Evolutionary conservation across 2,888 invertebrate species (phyloP).

Genomic region (Xanthia icteritia): DNA sequence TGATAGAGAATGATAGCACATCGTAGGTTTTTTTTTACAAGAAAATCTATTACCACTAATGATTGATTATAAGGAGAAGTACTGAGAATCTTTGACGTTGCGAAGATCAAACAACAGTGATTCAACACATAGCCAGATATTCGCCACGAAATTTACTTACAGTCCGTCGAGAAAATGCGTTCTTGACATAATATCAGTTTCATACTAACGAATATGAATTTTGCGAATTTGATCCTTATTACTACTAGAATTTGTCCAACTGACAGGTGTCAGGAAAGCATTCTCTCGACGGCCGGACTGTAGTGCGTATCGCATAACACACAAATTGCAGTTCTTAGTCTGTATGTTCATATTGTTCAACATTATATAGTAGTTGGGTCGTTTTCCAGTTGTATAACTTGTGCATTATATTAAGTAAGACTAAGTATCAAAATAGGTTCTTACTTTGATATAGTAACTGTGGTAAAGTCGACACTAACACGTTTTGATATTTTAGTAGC

Average conservation of each 20-base stretch:
- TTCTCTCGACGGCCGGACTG: too few species aligned
- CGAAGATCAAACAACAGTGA: conserved; percentile 13
- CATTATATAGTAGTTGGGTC: not conserved
- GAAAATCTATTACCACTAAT: not conserved
- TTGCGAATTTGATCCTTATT: too few species aligned
- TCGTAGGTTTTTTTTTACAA: not conserved
- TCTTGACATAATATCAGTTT: too few species aligned
- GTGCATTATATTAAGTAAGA: conserved; percentile 12
- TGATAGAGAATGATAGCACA: not conserved
- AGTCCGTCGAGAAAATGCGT: too few species aligned
- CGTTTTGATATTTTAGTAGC: conserved; percentile 57
- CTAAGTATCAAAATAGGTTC: conserved; percentile 36
- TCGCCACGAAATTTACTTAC: not conserved
- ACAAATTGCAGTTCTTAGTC: not conserved
- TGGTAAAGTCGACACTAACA: conserved; percentile 32
- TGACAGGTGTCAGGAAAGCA: too few species aligned
- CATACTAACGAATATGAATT: too few species aligned
- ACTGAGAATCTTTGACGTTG: conserved; percentile 9
- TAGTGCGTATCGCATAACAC: too few species aligned
- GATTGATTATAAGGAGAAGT: conserved; percentile 1
- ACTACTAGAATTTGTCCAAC: too few species aligned
- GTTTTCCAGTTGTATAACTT: not conserved
- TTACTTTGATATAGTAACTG: conserved; percentile 46
- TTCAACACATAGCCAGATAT: conserved; percentile 25
- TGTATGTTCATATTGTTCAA: not conserved